A percentile compares a stretch with the other conserved stretches of the same genome.
Evolutionary conservation across 2,888 invertebrate genomes (phyloP).

Genomic region (Cephus rjabovi): DNA sequence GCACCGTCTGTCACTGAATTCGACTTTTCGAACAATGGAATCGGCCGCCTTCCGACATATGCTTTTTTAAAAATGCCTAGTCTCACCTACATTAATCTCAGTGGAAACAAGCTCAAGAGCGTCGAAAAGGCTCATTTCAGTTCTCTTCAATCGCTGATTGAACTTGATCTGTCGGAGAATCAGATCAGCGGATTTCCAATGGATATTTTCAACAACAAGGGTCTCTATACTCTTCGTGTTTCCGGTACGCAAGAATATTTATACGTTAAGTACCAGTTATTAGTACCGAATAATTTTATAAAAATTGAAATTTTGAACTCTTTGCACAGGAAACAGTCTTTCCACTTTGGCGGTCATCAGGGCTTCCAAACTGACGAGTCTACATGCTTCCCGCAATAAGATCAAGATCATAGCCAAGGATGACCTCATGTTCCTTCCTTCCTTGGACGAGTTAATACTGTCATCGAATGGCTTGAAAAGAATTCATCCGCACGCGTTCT

Average conservation of each 20-base stretch:
- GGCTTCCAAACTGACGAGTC: conserved; percentile 73
- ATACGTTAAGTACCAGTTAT: neutral
- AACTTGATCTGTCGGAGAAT: conserved; percentile 80
- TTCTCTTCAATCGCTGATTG: conserved; percentile 74
- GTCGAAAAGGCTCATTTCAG: conserved; percentile 74
- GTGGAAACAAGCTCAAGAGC: conserved; percentile 75
- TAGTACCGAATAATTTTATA: neutral
- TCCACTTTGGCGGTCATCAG: conserved; percentile 73
- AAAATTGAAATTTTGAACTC: neutral
- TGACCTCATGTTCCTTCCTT: conserved; percentile 73
- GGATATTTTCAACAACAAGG: conserved; percentile 76
- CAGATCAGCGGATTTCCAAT: conserved; percentile 73
- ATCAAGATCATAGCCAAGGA: conserved; percentile 76
- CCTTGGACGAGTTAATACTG: conserved; percentile 76
- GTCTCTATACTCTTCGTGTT: conserved; percentile 72
- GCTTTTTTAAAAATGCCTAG: conserved; percentile 76
- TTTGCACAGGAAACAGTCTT: conserved; percentile 72
- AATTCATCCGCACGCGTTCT: conserved; percentile 78
- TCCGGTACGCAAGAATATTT: conserved; percentile 37
- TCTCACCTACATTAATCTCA: conserved; percentile 76
- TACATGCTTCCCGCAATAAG: conserved; percentile 78
- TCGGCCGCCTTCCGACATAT: conserved; percentile 74
- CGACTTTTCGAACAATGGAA: conserved; percentile 77
- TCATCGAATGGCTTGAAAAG: conserved; percentile 77
- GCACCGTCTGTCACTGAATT: conserved; percentile 77